Evolutionary conservation across 2,888 invertebrate genomes (phyloP).

Genomic region (Drosophila lacicola): DNA sequence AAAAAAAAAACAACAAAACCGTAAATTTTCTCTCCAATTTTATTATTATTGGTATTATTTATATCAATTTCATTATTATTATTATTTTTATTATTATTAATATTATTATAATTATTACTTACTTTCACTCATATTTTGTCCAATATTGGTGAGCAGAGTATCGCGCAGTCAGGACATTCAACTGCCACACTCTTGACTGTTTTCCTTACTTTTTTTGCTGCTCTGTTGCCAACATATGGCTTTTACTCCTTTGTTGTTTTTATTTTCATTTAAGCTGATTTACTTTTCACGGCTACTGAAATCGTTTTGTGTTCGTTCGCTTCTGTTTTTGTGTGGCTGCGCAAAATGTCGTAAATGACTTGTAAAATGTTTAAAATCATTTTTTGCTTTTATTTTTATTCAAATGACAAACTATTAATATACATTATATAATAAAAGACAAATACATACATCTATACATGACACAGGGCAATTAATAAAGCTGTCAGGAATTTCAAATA

Average conservation of each 20-base stretch:
- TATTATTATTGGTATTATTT: no score
- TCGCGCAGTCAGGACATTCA: not conserved
- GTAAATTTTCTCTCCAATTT: no score
- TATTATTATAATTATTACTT: not conserved
- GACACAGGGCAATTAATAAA: slow-evolving; percentile 15
- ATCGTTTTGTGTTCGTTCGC: slow-evolving; percentile 10
- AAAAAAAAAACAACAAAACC: no score
- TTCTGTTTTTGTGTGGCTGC: slow-evolving; percentile 1
- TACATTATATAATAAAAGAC: not conserved
- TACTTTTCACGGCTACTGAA: slow-evolving; percentile 32
- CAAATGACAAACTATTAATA: slow-evolving; percentile 5
- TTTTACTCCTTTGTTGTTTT: slow-evolving; percentile 37
- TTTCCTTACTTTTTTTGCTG: slow-evolving; percentile 1
- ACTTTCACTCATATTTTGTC: not conserved
- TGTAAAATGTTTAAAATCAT: not conserved
- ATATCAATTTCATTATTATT: no score
- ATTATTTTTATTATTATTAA: no score
- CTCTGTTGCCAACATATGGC: slow-evolving; percentile 7
- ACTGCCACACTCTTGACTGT: not conserved
- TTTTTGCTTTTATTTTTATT: slow-evolving; percentile 22
- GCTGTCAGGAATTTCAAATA: slow-evolving; percentile 8
- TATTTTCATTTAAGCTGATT: slow-evolving; percentile 51
- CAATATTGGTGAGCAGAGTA: not conserved
- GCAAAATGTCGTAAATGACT: not conserved
- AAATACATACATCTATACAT: slow-evolving; percentile 1